These are phyloP conservation scores for Temnothorax nylanderi DNA, from an alignment of 1,140 invertebrate genomes.

Conservation along the genomic window DNA sequence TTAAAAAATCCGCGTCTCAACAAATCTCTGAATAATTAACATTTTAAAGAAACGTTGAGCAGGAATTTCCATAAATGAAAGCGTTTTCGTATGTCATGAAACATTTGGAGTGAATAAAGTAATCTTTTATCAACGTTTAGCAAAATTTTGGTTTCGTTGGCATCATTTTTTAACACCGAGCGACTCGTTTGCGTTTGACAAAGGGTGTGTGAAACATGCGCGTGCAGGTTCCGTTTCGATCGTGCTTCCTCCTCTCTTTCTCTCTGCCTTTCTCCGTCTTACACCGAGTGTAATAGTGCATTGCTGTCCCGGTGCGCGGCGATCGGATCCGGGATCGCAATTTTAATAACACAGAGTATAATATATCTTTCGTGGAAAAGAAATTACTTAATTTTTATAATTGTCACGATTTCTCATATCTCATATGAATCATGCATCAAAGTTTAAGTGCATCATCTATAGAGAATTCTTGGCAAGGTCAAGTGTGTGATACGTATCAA, in stretches of 20 bases:
- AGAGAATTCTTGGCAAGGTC: background rate
- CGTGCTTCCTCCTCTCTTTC: background rate
- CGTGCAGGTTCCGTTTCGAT: background rate
- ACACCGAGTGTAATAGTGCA: background rate
- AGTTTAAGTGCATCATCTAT: background rate
- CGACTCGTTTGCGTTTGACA: background rate
- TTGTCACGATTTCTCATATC: background rate
- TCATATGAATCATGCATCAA: conserved; percentile 1
- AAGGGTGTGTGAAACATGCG: background rate
- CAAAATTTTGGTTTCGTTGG: background rate
- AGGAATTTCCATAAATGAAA: too few species aligned
- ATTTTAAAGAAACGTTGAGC: too few species aligned
- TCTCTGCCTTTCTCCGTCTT: background rate
- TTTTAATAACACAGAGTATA: background rate
- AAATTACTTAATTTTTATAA: background rate
- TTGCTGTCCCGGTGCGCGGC: too few species aligned
- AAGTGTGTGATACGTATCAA: background rate
- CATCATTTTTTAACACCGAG: background rate
- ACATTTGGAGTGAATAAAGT: background rate
- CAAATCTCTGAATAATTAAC: too few species aligned
- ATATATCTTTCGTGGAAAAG: background rate
- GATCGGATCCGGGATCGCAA: background rate
- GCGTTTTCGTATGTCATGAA: too few species aligned
- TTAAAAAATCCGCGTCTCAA: too few species aligned
- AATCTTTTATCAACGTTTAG: background rate